Conservation (phyloP, 2,888 invertebrate species). For the Brachypalpus laphriformis region DNA sequence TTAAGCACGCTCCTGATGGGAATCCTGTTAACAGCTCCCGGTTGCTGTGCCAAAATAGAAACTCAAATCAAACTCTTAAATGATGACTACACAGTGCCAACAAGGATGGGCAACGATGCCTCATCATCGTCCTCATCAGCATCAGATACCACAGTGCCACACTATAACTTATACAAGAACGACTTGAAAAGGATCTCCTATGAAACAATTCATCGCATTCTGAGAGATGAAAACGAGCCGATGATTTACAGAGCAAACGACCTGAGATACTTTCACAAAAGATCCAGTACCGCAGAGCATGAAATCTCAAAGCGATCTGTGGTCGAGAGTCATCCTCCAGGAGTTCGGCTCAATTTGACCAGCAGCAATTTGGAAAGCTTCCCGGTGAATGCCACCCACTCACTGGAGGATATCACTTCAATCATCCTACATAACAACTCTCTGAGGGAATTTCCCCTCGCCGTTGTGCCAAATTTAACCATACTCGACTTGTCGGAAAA, state of each 20-base stretch:
- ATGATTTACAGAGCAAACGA: conserved; percentile 77
- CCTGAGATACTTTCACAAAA: conserved; percentile 77
- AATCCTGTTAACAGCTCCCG: conserved; percentile 29
- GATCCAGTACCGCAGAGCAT: conserved; percentile 71
- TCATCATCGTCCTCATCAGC: not conserved
- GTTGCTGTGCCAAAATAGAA: conserved; percentile 76
- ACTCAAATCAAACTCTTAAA: conserved; percentile 76
- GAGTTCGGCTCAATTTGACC: conserved; percentile 29
- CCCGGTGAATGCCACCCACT: conserved; percentile 15
- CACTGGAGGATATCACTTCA: conserved; percentile 68
- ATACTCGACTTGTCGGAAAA: conserved; percentile 49
- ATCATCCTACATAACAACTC: conserved; percentile 78
- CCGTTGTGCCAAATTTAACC: conserved; percentile 68
- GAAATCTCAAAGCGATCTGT: conserved; percentile 74
- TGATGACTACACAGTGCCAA: conserved; percentile 75
- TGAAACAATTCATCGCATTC: conserved; percentile 80
- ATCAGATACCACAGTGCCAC: conserved; percentile 49
- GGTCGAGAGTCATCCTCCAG: not conserved
- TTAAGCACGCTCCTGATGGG: conserved; percentile 50
- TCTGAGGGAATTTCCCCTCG: conserved; percentile 74
- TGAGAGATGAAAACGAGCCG: conserved; percentile 81
- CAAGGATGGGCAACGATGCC: conserved; percentile 5
- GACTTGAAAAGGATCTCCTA: conserved; percentile 78
- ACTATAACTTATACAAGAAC: conserved; percentile 76
- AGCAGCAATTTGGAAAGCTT: conserved; percentile 18